phyloP scores from a whole-genome alignment of 2,888 invertebrate species.

The Himalopsyche anomala region DNA sequence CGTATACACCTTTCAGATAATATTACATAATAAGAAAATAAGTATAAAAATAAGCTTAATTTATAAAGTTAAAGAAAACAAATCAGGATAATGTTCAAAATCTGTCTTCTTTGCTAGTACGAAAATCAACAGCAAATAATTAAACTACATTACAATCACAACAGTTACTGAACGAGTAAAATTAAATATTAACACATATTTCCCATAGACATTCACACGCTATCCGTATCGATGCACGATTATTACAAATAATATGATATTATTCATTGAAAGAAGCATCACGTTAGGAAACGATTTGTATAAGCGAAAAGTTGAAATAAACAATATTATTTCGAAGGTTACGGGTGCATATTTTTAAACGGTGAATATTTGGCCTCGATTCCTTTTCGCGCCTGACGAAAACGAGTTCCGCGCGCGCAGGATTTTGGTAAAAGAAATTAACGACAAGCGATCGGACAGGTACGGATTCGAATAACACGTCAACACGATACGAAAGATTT shows the following conservation, averaged over 20 bases:
- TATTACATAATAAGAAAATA: slow-evolving; percentile 40
- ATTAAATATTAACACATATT: slow-evolving; percentile 48
- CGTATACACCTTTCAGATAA: slow-evolving; percentile 16
- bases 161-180: slow-evolving; percentile 52
- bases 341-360: background rate
- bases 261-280: slow-evolving; percentile 18
- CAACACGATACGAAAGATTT: background rate
- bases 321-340: slow-evolving; percentile 11
- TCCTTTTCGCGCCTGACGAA: background rate
- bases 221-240: background rate
- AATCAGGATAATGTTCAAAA: slow-evolving; percentile 40
- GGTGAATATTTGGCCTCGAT: slow-evolving; percentile 32
- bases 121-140: slow-evolving; percentile 53
- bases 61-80: slow-evolving; percentile 54
- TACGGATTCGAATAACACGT: background rate
- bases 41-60: slow-evolving; percentile 57
- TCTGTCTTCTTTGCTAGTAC: slow-evolving; percentile 50
- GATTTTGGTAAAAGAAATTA: background rate
- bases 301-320: background rate
- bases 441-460: background rate
- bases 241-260: slow-evolving; percentile 37
- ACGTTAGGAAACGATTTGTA: slow-evolving; percentile 9
- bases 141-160: slow-evolving; percentile 55
- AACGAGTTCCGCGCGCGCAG: background rate
- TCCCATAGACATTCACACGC: slow-evolving; percentile 35